A percentile compares a stretch with the other conserved stretches of the same genome.
Evolutionary conservation across 2,888 invertebrate genomes (phyloP).

Genomic region (Lamellibrachia columna): DNA sequence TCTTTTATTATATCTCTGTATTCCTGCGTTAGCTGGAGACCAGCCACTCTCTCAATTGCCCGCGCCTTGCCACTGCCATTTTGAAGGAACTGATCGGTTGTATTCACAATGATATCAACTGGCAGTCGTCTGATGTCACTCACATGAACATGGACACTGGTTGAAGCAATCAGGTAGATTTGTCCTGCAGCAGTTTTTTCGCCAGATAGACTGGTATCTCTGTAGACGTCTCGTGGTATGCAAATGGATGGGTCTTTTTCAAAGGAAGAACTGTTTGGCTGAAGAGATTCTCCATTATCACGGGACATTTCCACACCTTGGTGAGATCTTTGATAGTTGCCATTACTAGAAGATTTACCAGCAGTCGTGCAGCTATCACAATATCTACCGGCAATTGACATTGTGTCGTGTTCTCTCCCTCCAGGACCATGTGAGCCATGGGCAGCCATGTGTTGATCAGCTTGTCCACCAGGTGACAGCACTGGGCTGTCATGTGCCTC

Average conservation of each 20-base stretch:
- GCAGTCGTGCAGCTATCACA: neutral
- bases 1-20: neutral
- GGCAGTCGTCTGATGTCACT: neutral
- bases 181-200: neutral
- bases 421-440: neutral
- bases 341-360: neutral
- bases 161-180: neutral
- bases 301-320: neutral
- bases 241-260: neutral
- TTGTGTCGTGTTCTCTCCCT: neutral
- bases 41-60: neutral
- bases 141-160: slow-evolving; percentile 13
- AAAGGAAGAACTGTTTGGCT: neutral
- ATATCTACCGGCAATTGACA: neutral
- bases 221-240: neutral
- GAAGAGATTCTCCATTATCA: neutral
- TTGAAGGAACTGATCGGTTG: neutral
- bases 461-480: neutral
- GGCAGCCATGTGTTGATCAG: neutral
- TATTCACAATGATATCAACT: slow-evolving; percentile 19
- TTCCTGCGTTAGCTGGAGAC: neutral
- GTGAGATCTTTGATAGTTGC: too few relatives aligned
- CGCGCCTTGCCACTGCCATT: neutral
- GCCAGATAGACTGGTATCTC: neutral
- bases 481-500: neutral